A percentile compares a stretch with the other conserved stretches of the same genome.
Evolutionary conservation across 2,797 vertebrate species (phyloP).

Genomic region (Pangasius krempfi): DNA sequence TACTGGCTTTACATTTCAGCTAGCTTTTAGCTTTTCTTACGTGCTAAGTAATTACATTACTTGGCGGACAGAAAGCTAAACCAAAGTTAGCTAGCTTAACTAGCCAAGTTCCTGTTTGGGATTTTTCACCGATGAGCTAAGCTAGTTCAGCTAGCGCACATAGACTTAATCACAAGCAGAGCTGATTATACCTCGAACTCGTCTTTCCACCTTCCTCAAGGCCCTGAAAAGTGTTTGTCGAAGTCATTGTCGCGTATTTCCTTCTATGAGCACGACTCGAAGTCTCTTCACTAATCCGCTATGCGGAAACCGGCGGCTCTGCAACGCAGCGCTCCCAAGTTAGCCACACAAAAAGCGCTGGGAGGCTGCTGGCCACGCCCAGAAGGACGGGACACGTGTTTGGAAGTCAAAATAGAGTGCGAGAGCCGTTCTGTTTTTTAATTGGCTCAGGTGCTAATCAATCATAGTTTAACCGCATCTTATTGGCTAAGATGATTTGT

Average conservation of each 20-base stretch:
- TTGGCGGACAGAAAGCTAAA: not conserved
- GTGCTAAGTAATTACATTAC: not conserved
- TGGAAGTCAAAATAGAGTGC: slow-evolving; percentile 1
- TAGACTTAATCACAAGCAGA: not conserved
- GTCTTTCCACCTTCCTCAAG: slow-evolving; percentile 73
- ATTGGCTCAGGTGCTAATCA: slow-evolving; percentile 31
- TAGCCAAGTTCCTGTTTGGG: slow-evolving; percentile 40
- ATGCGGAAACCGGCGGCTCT: slow-evolving; percentile 1
- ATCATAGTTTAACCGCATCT: not conserved
- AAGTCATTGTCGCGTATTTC: slow-evolving; percentile 77
- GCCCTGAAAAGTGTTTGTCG: slow-evolving; percentile 82
- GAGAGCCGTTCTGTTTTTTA: not conserved
- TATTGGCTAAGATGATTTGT: slow-evolving; percentile 35
- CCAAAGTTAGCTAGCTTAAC: slow-evolving; percentile 15
- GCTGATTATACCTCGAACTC: slow-evolving; percentile 80
- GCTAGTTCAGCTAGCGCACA: slow-evolving; percentile 15
- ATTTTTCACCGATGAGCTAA: not conserved
- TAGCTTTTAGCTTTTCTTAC: not conserved
- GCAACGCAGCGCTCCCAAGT: slow-evolving; percentile 32
- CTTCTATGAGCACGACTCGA: not conserved
- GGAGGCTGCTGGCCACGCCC: slow-evolving; percentile 55
- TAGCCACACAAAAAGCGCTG: slow-evolving; percentile 39
- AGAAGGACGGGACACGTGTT: slow-evolving; percentile 30
- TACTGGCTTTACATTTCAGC: not conserved
- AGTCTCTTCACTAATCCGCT: slow-evolving; percentile 63